phyloP scores from a whole-genome alignment of 2,797 vertebrate species.

The Bovichtus diacanthus region DNA sequence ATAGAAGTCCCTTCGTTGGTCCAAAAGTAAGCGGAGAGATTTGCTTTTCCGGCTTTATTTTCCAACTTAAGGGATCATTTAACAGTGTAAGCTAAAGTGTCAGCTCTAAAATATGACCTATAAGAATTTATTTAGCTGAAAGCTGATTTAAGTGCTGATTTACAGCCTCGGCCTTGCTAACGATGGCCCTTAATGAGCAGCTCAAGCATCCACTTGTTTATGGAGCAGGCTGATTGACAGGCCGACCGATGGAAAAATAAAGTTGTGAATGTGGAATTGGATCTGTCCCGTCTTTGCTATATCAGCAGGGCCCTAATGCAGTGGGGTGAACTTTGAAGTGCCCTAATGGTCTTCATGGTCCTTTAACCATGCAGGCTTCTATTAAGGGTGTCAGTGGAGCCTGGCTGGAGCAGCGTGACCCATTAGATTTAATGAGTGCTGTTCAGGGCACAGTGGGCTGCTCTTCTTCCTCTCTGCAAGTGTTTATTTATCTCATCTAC shows the following conservation, averaged over 20 bases:
- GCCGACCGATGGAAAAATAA: conserved; percentile 69
- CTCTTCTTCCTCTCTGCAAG: conserved; percentile 71
- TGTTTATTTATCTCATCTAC: conserved; percentile 76
- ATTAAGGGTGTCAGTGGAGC: conserved; percentile 83
- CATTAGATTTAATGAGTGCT: conserved; percentile 82
- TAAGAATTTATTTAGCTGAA: conserved; percentile 86
- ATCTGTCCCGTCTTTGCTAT: conserved; percentile 73
- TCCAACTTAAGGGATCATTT: conserved; percentile 66
- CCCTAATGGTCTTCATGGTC: conserved; percentile 84
- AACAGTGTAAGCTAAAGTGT: conserved; percentile 62
- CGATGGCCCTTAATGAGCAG: conserved; percentile 75
- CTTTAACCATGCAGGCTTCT: conserved; percentile 78
- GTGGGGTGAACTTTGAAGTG: conserved; percentile 83
- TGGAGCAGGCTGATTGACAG: conserved; percentile 75
- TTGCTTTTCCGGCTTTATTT: conserved; percentile 64
- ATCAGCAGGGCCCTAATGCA: conserved; percentile 71
- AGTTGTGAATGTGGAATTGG: conserved; percentile 71
- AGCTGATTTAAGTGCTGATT: conserved; percentile 75
- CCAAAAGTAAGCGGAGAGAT: conserved; percentile 45
- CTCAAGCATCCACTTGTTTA: conserved; percentile 79
- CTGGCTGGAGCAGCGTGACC: conserved; percentile 81
- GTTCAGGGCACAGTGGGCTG: conserved; percentile 72
- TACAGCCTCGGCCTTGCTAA: conserved; percentile 72
- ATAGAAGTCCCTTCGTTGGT: conserved; percentile 42
- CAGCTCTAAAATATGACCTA: conserved; percentile 88